A percentile compares a stretch with the other conserved stretches of the same genome.
phyloP scores from a whole-genome alignment of 2,888 invertebrate genomes.

The Salpingus planirostris region DNA sequence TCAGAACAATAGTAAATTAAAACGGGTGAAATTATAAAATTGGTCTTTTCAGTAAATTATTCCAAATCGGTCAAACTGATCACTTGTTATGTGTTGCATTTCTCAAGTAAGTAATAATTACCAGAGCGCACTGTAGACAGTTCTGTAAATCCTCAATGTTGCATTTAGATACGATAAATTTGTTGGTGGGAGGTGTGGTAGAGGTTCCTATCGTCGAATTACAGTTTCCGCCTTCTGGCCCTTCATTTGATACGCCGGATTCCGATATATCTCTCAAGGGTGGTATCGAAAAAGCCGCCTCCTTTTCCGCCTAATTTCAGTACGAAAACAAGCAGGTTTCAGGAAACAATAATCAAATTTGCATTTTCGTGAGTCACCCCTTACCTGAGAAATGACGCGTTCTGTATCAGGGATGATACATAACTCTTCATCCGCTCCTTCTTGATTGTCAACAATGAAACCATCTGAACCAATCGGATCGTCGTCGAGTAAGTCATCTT shows the following conservation, averaged over 20 bases:
- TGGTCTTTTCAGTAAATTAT: no score
- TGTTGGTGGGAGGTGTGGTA: conserved; percentile 2
- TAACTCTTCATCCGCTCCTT: conserved; percentile 59
- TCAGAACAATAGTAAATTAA: conserved; percentile 9
- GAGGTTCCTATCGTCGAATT: neutral
- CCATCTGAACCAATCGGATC: conserved; percentile 26
- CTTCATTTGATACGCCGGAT: conserved; percentile 31
- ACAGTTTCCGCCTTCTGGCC: conserved; percentile 10
- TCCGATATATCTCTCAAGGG: conserved; percentile 30
- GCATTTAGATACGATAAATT: conserved; percentile 9
- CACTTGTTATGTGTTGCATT: no score
- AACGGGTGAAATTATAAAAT: conserved; percentile 4
- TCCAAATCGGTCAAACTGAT: no score
- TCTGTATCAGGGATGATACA: conserved; percentile 62
- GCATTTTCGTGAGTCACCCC: neutral
- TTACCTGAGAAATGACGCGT: conserved; percentile 52
- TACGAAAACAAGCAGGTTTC: neutral
- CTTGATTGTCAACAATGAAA: conserved; percentile 21
- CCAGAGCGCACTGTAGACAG: conserved; percentile 45
- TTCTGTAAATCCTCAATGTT: conserved; percentile 22
- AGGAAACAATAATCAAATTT: neutral
- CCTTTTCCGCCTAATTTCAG: conserved; percentile 48
- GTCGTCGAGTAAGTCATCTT: conserved; percentile 28
- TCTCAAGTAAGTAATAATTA: conserved; percentile 16
- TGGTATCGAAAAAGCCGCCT: conserved; percentile 42